phyloP scores from a whole-genome alignment of 2,888 invertebrate genomes.

The Cosmopolites sordidus region DNA sequence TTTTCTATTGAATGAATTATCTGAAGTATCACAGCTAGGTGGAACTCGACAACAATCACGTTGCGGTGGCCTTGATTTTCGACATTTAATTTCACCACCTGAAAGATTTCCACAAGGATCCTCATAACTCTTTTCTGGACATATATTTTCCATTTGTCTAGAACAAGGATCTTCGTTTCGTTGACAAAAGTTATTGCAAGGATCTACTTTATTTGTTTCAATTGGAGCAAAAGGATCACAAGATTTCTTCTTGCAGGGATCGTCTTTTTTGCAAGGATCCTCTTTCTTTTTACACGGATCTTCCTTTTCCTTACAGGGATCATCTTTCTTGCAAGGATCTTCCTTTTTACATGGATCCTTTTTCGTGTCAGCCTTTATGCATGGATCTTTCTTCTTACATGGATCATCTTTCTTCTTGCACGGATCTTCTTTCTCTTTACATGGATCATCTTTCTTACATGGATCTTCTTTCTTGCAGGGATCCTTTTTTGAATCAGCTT shows the following conservation, averaged over 20 bases:
- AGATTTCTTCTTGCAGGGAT: slow-evolving; percentile 24
- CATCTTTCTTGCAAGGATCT: slow-evolving; percentile 17
- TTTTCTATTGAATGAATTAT: not conserved
- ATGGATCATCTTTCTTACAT: slow-evolving; percentile 23
- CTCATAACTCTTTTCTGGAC: not conserved
- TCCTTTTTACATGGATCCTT: slow-evolving; percentile 25
- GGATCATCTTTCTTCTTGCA: slow-evolving; percentile 22
- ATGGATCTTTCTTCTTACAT: slow-evolving; percentile 25
- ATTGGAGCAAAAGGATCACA: slow-evolving; percentile 13
- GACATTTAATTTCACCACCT: slow-evolving; percentile 16
- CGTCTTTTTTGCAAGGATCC: slow-evolving; percentile 16
- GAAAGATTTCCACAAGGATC: slow-evolving; percentile 8
- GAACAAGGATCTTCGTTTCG: slow-evolving; percentile 1
- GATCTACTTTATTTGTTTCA: slow-evolving; percentile 19
- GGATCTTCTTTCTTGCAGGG: slow-evolving; percentile 26
- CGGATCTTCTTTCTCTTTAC: slow-evolving; percentile 21
- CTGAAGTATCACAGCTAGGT: not conserved
- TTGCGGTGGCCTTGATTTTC: not conserved
- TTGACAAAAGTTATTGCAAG: slow-evolving; percentile 10
- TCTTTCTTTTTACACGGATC: slow-evolving; percentile 25
- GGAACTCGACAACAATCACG: not conserved
- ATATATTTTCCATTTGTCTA: not conserved
- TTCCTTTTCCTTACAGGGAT: slow-evolving; percentile 21
- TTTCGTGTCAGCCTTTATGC: slow-evolving; percentile 8
- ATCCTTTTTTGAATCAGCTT: slow-evolving; percentile 22